Base-by-base conservation (phyloP, 2,888 invertebrate species). In the Galeruca laticollis region DNA sequence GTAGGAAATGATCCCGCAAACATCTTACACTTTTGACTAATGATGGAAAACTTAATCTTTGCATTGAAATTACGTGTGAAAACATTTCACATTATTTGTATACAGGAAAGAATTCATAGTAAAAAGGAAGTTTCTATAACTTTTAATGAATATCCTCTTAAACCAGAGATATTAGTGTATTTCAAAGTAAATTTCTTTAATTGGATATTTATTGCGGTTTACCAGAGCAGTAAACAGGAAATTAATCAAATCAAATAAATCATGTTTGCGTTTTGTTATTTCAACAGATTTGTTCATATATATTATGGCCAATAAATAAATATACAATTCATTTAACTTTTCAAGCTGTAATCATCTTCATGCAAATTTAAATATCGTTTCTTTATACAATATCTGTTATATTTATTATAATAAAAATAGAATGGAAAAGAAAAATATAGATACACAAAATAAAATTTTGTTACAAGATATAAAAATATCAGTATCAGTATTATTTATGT, bases 1-100 rank as follows among this genome's bases (percentile, higher is more conserved):
- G 26, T 26, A 26, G 26, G 26, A 26, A 26, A 26, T 15, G 1
- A 21, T 52, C 1, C 11, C 1, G 15, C 4, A 35, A 31, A 10
- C 18, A 18, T 57, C 56, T 18, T 35, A 57, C 56, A 57, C 35
- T 57, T 33, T 33, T 57, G 5, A 57, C 35, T 4, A 18, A 57
- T 15, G 26, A 26, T 33, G n/a, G 33, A 56, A 31, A 56, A 56
- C 33, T 56, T 56, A 33, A 56, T 56, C 52, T 26, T 13, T 54
- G 5, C 26, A 9, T 54, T 31, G n/a, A 54, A 13, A 54, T 26
- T n/a, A 11, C 15, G 35, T 57, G 56, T 57, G 56, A 57, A 57
- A 35, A 9, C 31, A n/a, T 54, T 31, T 18, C 10, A 49, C 11
- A 33, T 57, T 18, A 26, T 57, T 57, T 18, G 15, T 18, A 57